phyloP scores from a whole-genome alignment of 2,888 invertebrate genomes.

The Apantesis nais region DNA sequence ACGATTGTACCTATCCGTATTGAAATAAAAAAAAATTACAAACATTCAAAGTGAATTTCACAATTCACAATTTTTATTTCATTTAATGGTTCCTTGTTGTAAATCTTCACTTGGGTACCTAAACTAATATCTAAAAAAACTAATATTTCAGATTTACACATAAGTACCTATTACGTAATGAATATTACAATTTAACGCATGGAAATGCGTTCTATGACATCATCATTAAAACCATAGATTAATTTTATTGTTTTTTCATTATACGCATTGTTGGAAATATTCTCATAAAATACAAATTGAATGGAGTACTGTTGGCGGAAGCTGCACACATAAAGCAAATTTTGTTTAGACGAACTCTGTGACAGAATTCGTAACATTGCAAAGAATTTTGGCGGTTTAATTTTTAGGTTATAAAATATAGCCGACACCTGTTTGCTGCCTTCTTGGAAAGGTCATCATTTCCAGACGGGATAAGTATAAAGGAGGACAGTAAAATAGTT shows the following conservation, averaged over 20 bases:
- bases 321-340: background rate
- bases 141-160: too few species aligned
- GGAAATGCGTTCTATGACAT: background rate
- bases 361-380: background rate
- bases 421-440: background rate
- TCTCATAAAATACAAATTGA: constrained; percentile 4
- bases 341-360: background rate
- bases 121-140: too few species aligned
- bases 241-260: constrained; percentile 6
- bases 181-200: background rate
- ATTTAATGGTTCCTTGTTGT: too few species aligned
- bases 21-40: too few species aligned
- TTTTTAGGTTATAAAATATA: too few species aligned
- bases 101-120: too few species aligned
- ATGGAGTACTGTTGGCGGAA: background rate
- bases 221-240: background rate
- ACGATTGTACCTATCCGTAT: too few species aligned
- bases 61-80: too few species aligned
- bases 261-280: constrained; percentile 8
- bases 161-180: background rate
- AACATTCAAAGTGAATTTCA: too few species aligned
- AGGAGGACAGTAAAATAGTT: too few species aligned
- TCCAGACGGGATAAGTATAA: too few species aligned
- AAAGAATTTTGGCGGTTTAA: background rate
- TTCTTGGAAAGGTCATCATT: too few species aligned